phyloP scores from a whole-genome alignment of 2,888 invertebrate species.

The Cephonodes hylas region DNA sequence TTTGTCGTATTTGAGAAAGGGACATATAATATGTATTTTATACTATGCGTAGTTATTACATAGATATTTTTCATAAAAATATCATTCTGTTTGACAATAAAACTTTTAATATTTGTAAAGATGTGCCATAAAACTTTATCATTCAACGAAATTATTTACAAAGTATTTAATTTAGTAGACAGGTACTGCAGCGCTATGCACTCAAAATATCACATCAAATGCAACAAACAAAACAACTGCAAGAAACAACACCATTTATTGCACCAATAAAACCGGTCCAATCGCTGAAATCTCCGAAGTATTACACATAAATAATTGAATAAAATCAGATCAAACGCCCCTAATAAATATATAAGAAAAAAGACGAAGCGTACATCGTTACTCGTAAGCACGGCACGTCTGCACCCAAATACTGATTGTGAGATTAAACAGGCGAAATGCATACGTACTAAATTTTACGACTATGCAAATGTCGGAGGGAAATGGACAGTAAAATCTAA shows the following conservation, averaged over 20 bases:
- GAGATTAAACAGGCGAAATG: conserved; percentile 68
- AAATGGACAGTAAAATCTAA: conserved; percentile 68
- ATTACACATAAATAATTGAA: not conserved
- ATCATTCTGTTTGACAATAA: no score
- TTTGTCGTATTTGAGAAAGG: no score
- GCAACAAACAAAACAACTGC: not conserved
- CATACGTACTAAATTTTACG: conserved; percentile 77
- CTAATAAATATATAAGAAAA: not conserved
- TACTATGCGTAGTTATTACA: no score
- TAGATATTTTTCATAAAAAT: no score
- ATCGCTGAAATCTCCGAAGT: not conserved
- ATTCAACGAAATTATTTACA: no score
- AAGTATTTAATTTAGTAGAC: no score
- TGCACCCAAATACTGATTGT: conserved; percentile 43
- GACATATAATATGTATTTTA: no score
- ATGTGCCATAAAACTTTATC: no score
- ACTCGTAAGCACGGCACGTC: conserved; percentile 14
- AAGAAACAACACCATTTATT: no score
- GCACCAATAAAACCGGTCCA: not conserved
- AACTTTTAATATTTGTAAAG: no score
- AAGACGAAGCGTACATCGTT: conserved; percentile 3
- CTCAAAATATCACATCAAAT: not conserved
- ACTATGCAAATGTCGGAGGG: conserved; percentile 72
- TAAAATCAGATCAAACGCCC: not conserved
- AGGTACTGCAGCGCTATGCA: no score